Evolutionary conservation across 1,140 invertebrate species (phyloP).

Genomic region (Ooceraea biroi): DNA sequence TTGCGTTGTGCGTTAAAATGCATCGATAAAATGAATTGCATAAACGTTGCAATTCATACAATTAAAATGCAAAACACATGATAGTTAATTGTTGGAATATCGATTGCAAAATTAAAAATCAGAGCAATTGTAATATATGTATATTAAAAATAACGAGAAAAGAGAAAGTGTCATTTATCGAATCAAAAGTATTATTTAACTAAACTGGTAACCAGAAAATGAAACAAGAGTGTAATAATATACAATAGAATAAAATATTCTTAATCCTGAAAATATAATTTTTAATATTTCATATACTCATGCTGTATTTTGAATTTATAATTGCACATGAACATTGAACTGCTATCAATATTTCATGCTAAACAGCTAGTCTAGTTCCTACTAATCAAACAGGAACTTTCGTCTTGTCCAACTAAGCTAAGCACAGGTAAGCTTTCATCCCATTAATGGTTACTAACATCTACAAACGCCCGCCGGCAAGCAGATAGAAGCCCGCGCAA

Average conservation of each 20-base stretch:
- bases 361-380: slow-evolving; percentile 42
- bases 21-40: not conserved
- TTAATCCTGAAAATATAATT: too few species aligned
- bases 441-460: slow-evolving; percentile 54
- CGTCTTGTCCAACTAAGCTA: slow-evolving; percentile 50
- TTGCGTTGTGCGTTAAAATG: not conserved
- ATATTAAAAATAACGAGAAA: not conserved
- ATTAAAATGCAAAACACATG: not conserved
- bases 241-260: not conserved
- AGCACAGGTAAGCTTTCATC: slow-evolving; percentile 54
- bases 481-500: slow-evolving; percentile 31
- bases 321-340: too few species aligned
- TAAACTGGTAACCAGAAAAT: not conserved
- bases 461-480: slow-evolving; percentile 41
- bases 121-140: not conserved
- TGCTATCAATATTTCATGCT: not conserved
- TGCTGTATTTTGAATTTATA: slow-evolving; percentile 46
- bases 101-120: not conserved
- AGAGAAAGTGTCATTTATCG: slow-evolving; percentile 5
- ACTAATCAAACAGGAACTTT: slow-evolving; percentile 57
- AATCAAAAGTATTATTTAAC: slow-evolving; percentile 1
- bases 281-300: slow-evolving; percentile 36
- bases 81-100: not conserved
- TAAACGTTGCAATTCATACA: not conserved
- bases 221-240: not conserved